A percentile compares a stretch with the other conserved stretches of the same genome.
Evolutionary conservation across 2,797 vertebrate species (phyloP).

Genomic region (Microcaecilia unicolor): DNA sequence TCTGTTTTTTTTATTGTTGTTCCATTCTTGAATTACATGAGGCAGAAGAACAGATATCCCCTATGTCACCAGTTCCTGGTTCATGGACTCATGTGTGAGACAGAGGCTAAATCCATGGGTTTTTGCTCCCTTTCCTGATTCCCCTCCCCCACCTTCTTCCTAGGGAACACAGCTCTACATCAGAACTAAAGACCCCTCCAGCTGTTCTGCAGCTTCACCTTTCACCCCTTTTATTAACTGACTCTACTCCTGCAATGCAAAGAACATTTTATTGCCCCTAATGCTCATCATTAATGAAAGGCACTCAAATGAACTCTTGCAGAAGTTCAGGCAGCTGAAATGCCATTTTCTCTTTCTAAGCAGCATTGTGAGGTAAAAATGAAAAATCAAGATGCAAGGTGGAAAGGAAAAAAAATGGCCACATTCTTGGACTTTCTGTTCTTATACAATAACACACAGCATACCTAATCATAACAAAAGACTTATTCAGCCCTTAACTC

Average conservation of each 20-base stretch:
- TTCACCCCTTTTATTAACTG: constrained; percentile 24
- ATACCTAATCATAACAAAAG: too few species aligned
- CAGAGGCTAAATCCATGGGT: too few species aligned
- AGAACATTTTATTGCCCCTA: constrained; percentile 66
- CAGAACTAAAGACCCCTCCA: constrained; percentile 37
- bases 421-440: too few species aligned
- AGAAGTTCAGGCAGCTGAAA: constrained; percentile 72
- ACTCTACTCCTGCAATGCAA: constrained; percentile 25
- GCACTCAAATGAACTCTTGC: constrained; percentile 69
- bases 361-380: constrained; percentile 54
- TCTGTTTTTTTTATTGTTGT: too few species aligned
- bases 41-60: not conserved
- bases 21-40: too few species aligned
- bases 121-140: not conserved
- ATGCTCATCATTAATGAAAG: constrained; percentile 79
- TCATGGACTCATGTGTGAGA: too few species aligned
- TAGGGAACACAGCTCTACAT: too few species aligned
- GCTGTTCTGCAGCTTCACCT: constrained; percentile 21
- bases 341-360: too few species aligned
- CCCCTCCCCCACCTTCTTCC: too few species aligned
- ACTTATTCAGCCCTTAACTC: too few species aligned
- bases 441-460: too few species aligned
- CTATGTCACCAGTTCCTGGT: constrained; percentile 3
- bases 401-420: not conserved
- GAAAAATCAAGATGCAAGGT: constrained; percentile 18